Percentiles rank a stretch among this genome's conserved stretches.
Conservation (phyloP, 2,113 vertebrate genomes). For the Agapornis roseicollis region DNA sequence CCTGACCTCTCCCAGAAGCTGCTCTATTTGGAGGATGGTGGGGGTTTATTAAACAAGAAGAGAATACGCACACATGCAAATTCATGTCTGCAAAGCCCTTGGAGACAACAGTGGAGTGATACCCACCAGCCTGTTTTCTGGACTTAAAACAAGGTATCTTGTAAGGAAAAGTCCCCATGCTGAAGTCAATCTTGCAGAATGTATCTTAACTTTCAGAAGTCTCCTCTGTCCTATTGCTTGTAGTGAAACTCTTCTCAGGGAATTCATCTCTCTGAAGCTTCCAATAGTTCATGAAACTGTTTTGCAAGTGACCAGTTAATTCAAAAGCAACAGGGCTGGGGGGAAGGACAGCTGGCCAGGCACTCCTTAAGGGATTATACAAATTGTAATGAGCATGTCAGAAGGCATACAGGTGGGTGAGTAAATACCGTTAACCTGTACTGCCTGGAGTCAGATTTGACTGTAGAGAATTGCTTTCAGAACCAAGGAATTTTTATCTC, state of each 20-base stretch:
- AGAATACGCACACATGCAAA: not conserved
- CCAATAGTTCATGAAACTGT: not conserved
- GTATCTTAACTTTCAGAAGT: not conserved
- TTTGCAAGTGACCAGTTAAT: not conserved
- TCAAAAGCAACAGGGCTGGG: not conserved
- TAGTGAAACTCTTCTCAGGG: not conserved
- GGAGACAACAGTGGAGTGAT: not conserved
- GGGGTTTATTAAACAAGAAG: not conserved
- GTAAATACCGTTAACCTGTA: not conserved
- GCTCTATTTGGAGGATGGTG: not conserved
- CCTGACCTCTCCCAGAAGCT: not conserved
- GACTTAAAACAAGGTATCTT: not conserved
- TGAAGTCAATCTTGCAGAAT: not conserved
- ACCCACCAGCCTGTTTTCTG: not conserved
- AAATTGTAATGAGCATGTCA: not conserved
- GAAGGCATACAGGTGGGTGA: not conserved
- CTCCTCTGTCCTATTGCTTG: not conserved
- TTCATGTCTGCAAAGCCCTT: not conserved
- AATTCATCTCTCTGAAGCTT: not conserved
- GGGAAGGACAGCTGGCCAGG: not conserved
- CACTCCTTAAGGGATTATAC: not conserved
- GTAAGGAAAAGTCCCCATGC: not conserved
- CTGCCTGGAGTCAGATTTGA: not conserved
- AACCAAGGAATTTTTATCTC: not conserved
- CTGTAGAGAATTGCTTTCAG: not conserved